Conservation (phyloP, 2,113 vertebrate genomes). For the human (Homo sapiens) region DNA sequence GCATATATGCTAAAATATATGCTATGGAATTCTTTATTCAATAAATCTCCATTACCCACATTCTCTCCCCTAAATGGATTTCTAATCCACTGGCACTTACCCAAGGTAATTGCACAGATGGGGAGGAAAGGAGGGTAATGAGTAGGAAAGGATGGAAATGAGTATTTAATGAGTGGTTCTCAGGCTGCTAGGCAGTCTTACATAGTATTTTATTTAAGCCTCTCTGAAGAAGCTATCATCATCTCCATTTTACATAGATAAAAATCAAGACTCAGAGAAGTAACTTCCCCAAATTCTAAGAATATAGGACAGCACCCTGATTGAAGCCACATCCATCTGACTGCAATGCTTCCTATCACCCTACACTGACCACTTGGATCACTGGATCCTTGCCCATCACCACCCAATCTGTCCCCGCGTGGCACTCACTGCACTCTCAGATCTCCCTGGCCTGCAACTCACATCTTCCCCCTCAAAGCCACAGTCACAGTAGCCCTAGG, state of each 20-base stretch:
- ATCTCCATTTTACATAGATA: background rate
- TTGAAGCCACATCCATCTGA: background rate
- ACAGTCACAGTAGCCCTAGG: no score
- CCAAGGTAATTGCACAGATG: background rate
- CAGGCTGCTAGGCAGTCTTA: background rate
- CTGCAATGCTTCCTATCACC: background rate
- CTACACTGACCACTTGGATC: no score
- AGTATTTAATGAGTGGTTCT: background rate
- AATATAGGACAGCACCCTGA: background rate
- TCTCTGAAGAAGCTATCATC: background rate
- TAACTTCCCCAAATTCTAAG: background rate
- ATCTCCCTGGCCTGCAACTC: background rate
- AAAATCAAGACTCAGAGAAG: background rate
- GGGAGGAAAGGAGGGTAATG: background rate
- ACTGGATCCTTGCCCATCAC: background rate
- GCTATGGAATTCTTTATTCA: background rate
- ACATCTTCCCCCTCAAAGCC: background rate
- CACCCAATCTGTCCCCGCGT: background rate
- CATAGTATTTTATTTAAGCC: background rate
- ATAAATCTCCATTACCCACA: background rate
- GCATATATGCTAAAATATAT: background rate
- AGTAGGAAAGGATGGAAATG: background rate
- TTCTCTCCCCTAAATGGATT: background rate
- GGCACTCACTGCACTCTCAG: background rate
- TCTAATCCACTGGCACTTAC: background rate